Conservation (phyloP, 64 coral and sea anemone species). For the Anthopleura sola region DNA sequence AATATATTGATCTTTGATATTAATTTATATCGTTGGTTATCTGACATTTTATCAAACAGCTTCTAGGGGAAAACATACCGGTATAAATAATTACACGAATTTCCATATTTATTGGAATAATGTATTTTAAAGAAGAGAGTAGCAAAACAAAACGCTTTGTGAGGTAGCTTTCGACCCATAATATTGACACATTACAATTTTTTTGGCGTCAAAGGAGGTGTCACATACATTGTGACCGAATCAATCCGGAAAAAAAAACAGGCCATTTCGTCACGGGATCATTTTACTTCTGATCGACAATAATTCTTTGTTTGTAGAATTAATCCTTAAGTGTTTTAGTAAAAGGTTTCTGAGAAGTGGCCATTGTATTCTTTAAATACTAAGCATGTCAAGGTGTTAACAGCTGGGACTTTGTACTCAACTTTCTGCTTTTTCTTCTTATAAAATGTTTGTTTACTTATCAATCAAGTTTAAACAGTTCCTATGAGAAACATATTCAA, state of each 20-base stretch:
- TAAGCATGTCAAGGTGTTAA: not conserved
- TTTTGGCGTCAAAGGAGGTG: not conserved
- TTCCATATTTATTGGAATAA: not conserved
- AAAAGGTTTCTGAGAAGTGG: constrained; percentile 10
- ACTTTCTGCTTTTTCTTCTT: not conserved
- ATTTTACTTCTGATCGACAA: constrained; percentile 9
- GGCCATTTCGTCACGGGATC: not conserved
- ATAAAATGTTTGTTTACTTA: not conserved
- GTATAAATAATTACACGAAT: too few relatives aligned
- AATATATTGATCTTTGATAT: too few relatives aligned
- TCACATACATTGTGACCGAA: not conserved
- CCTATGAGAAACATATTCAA: not conserved
- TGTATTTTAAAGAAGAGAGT: not conserved
- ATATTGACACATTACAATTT: not conserved
- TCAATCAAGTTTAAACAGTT: not conserved
- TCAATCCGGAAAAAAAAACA: not conserved
- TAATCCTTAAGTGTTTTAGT: not conserved
- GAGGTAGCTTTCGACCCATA: not conserved
- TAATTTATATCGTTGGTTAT: too few relatives aligned
- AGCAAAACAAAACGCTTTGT: not conserved
- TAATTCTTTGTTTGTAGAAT: constrained; percentile 10
- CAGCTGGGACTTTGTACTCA: not conserved
- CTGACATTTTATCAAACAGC: too few relatives aligned
- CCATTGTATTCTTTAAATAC: not conserved
- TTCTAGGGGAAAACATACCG: too few relatives aligned